Evolutionary conservation across 2,113 vertebrate genomes (phyloP).

Genomic region (Loxodonta africana): DNA sequence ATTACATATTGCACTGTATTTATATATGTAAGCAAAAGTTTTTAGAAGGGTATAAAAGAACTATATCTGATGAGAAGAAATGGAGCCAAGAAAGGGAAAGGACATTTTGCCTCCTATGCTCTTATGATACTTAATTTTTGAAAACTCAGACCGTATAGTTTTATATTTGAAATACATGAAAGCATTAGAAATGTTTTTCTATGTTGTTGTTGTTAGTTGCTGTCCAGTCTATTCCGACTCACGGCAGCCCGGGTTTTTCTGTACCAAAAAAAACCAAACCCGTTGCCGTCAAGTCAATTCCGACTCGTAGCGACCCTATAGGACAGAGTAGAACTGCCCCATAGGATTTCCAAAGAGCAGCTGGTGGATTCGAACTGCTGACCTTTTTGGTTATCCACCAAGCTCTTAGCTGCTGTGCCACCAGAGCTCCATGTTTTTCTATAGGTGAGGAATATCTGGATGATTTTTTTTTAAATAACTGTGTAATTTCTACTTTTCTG

Average conservation of each 20-base stretch:
- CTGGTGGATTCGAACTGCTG: no score
- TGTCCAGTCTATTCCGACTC: background rate
- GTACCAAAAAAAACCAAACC: no score
- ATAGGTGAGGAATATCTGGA: background rate
- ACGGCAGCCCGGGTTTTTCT: no score
- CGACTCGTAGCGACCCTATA: no score
- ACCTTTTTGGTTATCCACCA: no score
- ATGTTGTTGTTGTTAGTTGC: background rate
- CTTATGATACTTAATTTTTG: background rate
- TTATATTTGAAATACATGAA: constrained; percentile 8
- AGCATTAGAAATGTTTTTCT: background rate
- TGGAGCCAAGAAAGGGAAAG: background rate
- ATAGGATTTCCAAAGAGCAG: no score
- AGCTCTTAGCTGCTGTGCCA: no score
- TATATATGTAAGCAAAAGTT: background rate
- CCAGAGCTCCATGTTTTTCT: background rate
- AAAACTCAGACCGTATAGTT: background rate
- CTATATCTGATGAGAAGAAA: background rate
- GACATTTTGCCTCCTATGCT: background rate
- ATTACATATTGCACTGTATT: background rate
- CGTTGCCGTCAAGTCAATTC: no score
- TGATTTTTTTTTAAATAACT: constrained; percentile 3
- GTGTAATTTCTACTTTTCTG: constrained; percentile 19
- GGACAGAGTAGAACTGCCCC: no score
- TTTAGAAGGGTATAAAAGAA: constrained; percentile 7